Evolutionary conservation across 2,888 invertebrate species (phyloP).

Genomic region (Chloroclysta siterata): DNA sequence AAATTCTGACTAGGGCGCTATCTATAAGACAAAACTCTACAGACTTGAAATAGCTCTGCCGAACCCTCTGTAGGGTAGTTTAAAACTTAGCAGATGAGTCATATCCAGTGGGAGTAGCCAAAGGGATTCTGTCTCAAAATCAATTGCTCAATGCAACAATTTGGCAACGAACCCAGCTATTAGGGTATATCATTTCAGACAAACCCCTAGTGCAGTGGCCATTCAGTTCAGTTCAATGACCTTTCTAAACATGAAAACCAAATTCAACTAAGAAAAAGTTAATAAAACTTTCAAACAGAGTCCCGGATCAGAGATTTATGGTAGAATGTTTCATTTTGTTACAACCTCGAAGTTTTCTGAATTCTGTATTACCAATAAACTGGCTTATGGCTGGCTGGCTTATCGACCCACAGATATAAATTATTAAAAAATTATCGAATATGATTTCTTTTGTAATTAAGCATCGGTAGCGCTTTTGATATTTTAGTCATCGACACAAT

Average conservation of each 20-base stretch:
- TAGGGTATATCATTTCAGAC: constrained; percentile 10
- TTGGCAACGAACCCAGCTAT: constrained; percentile 33
- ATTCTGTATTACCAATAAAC: constrained; percentile 14
- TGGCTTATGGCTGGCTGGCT: constrained; percentile 9
- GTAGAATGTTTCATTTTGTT: constrained; percentile 29
- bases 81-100: too few species aligned
- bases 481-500: too few species aligned
- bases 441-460: neutral
- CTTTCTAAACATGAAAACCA: constrained; percentile 22
- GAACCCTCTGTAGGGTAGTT: too few species aligned
- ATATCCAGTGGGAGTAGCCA: neutral
- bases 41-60: too few species aligned
- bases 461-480: too few species aligned
- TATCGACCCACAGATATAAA: too few species aligned
- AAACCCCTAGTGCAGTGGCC: constrained; percentile 17
- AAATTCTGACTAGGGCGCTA: too few species aligned
- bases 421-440: neutral
- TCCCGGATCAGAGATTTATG: constrained; percentile 36
- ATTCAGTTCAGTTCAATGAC: constrained; percentile 32
- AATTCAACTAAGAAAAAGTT: constrained; percentile 31
- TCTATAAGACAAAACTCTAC: too few species aligned
- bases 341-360: constrained; percentile 22
- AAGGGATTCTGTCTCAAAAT: constrained; percentile 27
- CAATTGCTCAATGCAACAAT: constrained; percentile 34
- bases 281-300: constrained; percentile 36